phyloP scores from a whole-genome alignment of 2,797 vertebrate genomes.

The Aeoliscus strigatus region DNA sequence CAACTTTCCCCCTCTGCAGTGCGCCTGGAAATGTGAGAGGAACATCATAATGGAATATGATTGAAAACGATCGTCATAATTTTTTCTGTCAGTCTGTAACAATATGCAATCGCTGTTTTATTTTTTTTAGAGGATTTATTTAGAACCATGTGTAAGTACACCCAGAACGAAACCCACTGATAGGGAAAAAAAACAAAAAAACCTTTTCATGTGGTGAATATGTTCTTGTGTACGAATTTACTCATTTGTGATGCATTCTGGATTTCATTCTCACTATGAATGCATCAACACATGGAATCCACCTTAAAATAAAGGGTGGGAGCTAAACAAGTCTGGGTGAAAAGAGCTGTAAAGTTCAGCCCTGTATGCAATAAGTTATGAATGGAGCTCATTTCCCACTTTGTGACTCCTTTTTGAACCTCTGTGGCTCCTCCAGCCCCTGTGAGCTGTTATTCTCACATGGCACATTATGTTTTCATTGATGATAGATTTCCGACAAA shows the following conservation, averaged over 20 bases:
- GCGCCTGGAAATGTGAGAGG: conserved; percentile 72
- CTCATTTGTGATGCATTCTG: conserved; percentile 52
- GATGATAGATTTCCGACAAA: conserved; percentile 20
- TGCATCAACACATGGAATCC: conserved; percentile 51
- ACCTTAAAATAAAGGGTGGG: conserved; percentile 41
- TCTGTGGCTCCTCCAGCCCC: conserved; percentile 12
- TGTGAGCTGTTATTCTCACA: not conserved
- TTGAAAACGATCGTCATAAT: conserved; percentile 79
- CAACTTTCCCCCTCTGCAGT: conserved; percentile 78
- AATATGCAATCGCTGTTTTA: conserved; percentile 59
- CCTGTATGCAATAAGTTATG: conserved; percentile 57
- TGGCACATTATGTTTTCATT: conserved; percentile 12
- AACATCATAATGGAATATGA: conserved; percentile 75
- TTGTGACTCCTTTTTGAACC: conserved; percentile 39
- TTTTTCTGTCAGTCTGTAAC: conserved; percentile 65
- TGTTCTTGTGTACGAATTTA: conserved; percentile 67
- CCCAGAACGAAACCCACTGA: conserved; percentile 44
- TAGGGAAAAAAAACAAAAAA: conserved; percentile 70
- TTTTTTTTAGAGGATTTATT: conserved; percentile 67
- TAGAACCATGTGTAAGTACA: conserved; percentile 56
- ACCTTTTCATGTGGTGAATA: conserved; percentile 68
- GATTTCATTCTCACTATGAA: conserved; percentile 42
- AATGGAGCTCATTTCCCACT: conserved; percentile 56
- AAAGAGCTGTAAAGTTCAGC: conserved; percentile 50
- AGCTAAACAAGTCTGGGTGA: conserved; percentile 53